These are phyloP conservation scores for Trichoplusia ni DNA, from an alignment of 1,140 invertebrate genomes.

Conservation along the genomic window DNA sequence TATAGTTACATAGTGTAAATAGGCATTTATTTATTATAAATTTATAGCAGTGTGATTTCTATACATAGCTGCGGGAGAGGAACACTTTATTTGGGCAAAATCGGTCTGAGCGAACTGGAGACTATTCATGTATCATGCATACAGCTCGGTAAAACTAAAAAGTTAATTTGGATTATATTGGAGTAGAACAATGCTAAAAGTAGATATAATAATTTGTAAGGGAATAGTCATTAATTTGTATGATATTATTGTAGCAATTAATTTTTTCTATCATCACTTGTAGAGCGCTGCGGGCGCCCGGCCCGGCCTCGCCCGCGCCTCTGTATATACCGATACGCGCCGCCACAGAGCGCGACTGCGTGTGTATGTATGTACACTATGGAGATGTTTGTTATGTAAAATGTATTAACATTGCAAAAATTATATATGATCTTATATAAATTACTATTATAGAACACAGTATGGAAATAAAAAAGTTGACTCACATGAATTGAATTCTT, in stretches of 20 bases:
- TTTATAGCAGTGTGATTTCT: conserved; percentile 79
- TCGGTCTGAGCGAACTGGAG: conserved; percentile 63
- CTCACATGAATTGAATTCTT: conserved; percentile 76
- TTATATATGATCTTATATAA: conserved; percentile 81
- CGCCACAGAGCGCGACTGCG: conserved; percentile 52
- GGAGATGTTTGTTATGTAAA: conserved; percentile 80
- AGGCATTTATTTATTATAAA: conserved; percentile 82
- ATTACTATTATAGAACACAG: conserved; percentile 81
- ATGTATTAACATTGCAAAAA: conserved; percentile 81
- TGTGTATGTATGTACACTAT: conserved; percentile 79
- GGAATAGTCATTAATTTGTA: conserved; percentile 82
- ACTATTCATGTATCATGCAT: conserved; percentile 58
- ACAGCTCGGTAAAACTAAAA: conserved; percentile 64
- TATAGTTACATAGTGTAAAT: conserved; percentile 82
- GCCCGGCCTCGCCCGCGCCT: conserved; percentile 46
- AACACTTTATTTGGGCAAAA: conserved; percentile 58
- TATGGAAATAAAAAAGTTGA: conserved; percentile 80
- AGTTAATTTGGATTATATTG: conserved; percentile 70
- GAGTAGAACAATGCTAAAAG: conserved; percentile 79
- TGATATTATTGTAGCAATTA: conserved; percentile 81
- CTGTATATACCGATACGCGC: conserved; percentile 53
- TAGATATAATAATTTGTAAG: conserved; percentile 80
- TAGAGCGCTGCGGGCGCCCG: conserved; percentile 55
- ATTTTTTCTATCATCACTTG: conserved; percentile 78
- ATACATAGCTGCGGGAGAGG: conserved; percentile 77